Conservation (phyloP, 1,140 invertebrate genomes). For the Cepaea nemoralis region DNA sequence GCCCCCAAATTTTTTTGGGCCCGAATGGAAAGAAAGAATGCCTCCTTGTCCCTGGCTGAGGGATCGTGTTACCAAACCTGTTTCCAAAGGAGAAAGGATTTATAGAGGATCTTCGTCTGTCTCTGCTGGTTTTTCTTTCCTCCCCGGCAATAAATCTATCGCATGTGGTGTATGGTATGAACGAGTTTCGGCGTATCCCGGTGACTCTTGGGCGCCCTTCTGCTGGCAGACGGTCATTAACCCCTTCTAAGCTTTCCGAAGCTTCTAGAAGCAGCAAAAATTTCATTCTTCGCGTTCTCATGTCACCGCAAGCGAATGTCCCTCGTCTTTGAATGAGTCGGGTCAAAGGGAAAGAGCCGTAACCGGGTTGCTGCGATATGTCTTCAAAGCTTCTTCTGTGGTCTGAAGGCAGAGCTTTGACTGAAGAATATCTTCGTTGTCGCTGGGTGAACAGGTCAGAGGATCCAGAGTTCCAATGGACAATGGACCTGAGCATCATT, state of each 20-base stretch:
- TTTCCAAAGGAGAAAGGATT: constrained; percentile 20
- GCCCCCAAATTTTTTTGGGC: no score
- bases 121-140: constrained; percentile 8
- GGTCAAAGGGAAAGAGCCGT: constrained; percentile 30
- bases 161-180: constrained; percentile 23
- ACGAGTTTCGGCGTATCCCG: constrained; percentile 14
- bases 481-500: constrained; percentile 34
- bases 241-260: constrained; percentile 27
- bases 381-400: constrained; percentile 4
- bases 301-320: constrained; percentile 37
- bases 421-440: constrained; percentile 35
- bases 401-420: constrained; percentile 20
- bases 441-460: constrained; percentile 16
- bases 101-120: constrained; percentile 35
- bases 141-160: constrained; percentile 23
- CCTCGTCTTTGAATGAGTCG: constrained; percentile 31
- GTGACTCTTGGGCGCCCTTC: background rate
- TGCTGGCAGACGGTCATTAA: background rate
- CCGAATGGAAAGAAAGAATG: constrained; percentile 35
- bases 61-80: constrained; percentile 11
- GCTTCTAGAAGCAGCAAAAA: constrained; percentile 34
- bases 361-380: background rate
- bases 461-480: constrained; percentile 31
- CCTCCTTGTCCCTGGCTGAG: constrained; percentile 17
- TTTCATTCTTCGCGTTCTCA: constrained; percentile 38